Conservation (phyloP, 2,888 invertebrate species). For the Melipona bicolor region DNA sequence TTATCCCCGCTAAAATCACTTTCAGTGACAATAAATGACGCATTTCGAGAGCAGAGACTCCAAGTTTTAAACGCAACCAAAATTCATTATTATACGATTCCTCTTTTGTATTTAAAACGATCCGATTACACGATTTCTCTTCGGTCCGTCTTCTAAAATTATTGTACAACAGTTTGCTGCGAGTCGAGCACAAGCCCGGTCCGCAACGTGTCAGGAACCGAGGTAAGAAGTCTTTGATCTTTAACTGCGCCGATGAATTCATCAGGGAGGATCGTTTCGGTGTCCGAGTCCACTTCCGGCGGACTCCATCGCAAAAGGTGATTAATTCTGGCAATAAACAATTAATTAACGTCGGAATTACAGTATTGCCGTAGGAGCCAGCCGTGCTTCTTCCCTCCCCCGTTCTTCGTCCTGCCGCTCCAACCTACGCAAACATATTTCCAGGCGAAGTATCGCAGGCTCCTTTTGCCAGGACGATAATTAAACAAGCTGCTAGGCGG, state of each 20-base stretch:
- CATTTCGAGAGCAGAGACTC: too few species aligned
- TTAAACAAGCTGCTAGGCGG: conserved; percentile 38
- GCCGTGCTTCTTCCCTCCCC: conserved; percentile 17
- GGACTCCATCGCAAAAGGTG: conserved; percentile 14
- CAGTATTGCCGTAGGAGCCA: neutral
- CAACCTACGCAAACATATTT: conserved; percentile 17
- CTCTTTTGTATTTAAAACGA: too few species aligned
- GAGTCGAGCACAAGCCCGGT: too few species aligned
- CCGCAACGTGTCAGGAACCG: too few species aligned
- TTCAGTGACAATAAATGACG: too few species aligned
- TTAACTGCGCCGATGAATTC: conserved; percentile 34
- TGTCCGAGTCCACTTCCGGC: neutral
- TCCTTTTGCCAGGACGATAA: conserved; percentile 29
- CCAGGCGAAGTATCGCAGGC: neutral
- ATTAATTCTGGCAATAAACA: conserved; percentile 62
- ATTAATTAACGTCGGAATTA: conserved; percentile 57
- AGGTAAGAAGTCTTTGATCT: too few species aligned
- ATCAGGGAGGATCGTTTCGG: conserved; percentile 43
- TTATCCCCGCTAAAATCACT: too few species aligned
- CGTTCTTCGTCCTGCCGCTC: neutral
- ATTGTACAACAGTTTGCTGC: too few species aligned
- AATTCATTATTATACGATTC: too few species aligned
- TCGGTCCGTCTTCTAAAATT: too few species aligned
- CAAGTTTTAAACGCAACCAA: too few species aligned
- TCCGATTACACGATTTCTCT: too few species aligned